phyloP scores from a whole-genome alignment of 2,888 invertebrate genomes.

The Cheilosia impressa region DNA sequence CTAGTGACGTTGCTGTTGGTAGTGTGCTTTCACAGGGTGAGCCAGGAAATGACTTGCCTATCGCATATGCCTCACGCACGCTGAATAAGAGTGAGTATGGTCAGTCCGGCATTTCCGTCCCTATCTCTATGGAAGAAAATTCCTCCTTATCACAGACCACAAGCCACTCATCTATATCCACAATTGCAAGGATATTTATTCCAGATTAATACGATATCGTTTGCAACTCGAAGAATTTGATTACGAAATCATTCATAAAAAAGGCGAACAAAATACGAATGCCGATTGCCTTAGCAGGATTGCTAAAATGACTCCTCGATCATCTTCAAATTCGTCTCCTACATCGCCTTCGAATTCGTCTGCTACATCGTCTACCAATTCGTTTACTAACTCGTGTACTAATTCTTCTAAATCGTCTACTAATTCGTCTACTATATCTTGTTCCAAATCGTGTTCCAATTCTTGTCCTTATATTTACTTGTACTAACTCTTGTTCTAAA shows the following conservation, averaged over 20 bases:
- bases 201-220: neutral
- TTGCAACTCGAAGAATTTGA: neutral
- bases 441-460: neutral
- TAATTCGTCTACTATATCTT: neutral
- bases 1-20: neutral
- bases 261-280: too few relatives aligned
- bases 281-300: too few relatives aligned
- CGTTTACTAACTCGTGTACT: too few relatives aligned
- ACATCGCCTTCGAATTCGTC: neutral
- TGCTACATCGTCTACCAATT: neutral
- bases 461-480: too few relatives aligned
- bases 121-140: constrained; percentile 12
- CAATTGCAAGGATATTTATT: neutral
- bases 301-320: too few relatives aligned
- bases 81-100: too few relatives aligned
- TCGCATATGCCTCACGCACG: too few relatives aligned
- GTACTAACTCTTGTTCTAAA: neutral
- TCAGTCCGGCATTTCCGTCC: neutral
- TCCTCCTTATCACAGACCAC: constrained; percentile 4
- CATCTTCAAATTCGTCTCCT: neutral
- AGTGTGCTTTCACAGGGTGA: neutral
- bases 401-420: neutral
- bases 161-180: constrained; percentile 11
- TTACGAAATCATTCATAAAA: too few relatives aligned
- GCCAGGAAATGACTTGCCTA: neutral